Evolutionary conservation across 2,888 invertebrate genomes (phyloP), one percentile per base, ranked within the genome.

Genomic region (Hirtodrosophila cameraria): DNA sequence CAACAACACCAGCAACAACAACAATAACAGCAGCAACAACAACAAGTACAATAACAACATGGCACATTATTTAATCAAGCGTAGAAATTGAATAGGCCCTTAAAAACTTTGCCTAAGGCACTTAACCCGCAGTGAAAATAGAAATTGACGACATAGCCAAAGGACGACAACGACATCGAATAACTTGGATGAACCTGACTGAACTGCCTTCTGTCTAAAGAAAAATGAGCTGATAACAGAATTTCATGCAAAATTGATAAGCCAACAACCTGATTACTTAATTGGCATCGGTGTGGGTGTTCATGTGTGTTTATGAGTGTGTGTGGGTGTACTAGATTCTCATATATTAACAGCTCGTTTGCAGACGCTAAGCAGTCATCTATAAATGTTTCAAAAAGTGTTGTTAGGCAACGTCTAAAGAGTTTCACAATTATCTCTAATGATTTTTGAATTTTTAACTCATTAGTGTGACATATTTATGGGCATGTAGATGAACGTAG

Each of bases 1-100:
- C 55, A 57, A 13, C 60, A 41, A 35, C 58, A 71, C 49, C 57
- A 59, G 30, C 55, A 59, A 39, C 43, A 60, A 23, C 43, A 59
- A 36, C 60, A 72, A n/a, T 45, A 54, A 31, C 42, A 50, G 15
- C 39, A 48, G 58, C 42, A 50, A 18, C 39, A 48, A 60, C 36
- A 50, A 6, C 28, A 46, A 33, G 39, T 13, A 16, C 62, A 70
- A 43, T 53, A 66, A 66, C 69, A 63, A 54, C 60, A 67, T 85
- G 73, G 58, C 77, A 85, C 83, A 85, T 83, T 83, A 83, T 83
- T 83, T 83, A 83, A 83, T 83, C 86, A 83, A 83, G 86, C 83
- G 86, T 69, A 77, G 80, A 85, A 83, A 83, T 83, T 83, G 86
- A 85, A 83, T 83, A 83, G 82, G 83, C 78, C 83, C 82, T 83